Evolutionary conservation across 2,797 vertebrate genomes (phyloP).

Genomic region (Cossypha caffra): DNA sequence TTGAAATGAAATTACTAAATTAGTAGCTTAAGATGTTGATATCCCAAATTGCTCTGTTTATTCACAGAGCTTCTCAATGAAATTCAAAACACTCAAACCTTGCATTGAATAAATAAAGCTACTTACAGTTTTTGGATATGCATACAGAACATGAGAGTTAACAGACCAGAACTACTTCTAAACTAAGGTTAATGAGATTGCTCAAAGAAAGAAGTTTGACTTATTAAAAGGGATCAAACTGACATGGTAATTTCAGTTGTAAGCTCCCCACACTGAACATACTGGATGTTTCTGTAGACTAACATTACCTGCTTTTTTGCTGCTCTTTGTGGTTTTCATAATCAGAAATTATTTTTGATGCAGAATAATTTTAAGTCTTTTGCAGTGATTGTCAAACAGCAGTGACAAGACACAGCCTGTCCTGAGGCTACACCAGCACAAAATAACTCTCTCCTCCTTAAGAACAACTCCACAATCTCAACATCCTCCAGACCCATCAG

Average conservation of each 20-base stretch:
- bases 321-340: background rate
- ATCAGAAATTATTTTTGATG: background rate
- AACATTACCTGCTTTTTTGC: background rate
- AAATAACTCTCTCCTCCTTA: background rate
- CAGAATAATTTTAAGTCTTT: background rate
- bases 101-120: background rate
- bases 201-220: background rate
- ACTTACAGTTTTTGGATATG: background rate
- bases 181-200: background rate
- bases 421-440: background rate
- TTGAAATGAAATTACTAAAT: background rate
- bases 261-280: background rate
- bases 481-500: background rate
- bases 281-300: background rate
- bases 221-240: background rate
- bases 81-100: background rate
- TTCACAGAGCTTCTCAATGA: background rate
- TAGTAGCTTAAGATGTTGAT: background rate
- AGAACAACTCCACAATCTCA: background rate
- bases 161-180: background rate
- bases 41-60: background rate
- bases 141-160: background rate
- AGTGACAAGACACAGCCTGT: background rate
- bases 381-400: background rate
- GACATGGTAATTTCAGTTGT: background rate